Evolutionary conservation across 2,113 vertebrate species (phyloP).

Genomic region (Strix aluco): DNA sequence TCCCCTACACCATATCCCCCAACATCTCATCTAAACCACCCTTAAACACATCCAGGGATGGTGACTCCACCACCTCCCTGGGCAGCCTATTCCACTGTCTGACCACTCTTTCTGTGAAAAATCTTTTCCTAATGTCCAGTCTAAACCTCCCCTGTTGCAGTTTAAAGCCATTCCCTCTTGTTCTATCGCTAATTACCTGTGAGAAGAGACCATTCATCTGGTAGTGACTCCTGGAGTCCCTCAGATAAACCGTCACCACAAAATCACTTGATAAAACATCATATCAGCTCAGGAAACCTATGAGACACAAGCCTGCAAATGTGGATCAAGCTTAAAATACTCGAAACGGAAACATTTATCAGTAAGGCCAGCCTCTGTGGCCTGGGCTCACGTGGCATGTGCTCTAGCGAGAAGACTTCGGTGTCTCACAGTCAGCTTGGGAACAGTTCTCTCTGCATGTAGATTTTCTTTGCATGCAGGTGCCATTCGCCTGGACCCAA

Average conservation of each 20-base stretch:
- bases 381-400: background rate
- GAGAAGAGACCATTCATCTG: background rate
- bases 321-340: background rate
- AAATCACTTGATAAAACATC: background rate
- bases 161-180: too few relatives aligned
- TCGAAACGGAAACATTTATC: background rate
- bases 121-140: too few relatives aligned
- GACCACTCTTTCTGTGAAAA: too few relatives aligned
- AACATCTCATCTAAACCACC: too few relatives aligned
- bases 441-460: background rate
- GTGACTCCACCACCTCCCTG: too few relatives aligned
- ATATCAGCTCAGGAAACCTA: background rate
- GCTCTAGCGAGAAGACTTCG: background rate
- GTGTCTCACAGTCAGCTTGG: background rate
- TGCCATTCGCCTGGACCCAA: background rate
- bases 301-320: background rate
- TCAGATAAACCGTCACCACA: background rate
- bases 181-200: too few relatives aligned
- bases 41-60: too few relatives aligned
- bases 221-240: background rate
- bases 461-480: background rate
- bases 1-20: too few relatives aligned
- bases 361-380: background rate
- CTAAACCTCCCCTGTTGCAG: too few relatives aligned
- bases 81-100: too few relatives aligned